These are phyloP conservation scores for Bembecia ichneumoniformis DNA, from an alignment of 2,888 invertebrate genomes.

Conservation along the genomic window DNA sequence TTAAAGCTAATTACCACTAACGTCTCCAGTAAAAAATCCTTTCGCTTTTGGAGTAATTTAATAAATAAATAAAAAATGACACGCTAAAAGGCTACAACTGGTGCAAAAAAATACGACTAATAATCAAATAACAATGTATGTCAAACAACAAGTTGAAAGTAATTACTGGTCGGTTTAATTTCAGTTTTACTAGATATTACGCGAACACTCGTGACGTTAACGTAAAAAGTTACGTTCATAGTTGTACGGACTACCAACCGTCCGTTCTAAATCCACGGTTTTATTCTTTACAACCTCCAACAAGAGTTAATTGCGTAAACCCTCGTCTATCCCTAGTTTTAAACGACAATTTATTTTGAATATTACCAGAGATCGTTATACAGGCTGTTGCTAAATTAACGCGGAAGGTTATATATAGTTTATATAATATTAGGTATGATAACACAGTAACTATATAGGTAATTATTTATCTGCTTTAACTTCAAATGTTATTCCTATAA, in stretches of 20 bases:
- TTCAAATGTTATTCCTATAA: too few species aligned
- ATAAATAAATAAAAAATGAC: too few species aligned
- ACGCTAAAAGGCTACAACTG: too few species aligned
- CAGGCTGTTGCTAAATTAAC: constrained; percentile 24
- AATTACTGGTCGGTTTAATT: background rate
- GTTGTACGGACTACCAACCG: constrained; percentile 9
- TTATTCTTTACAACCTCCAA: constrained; percentile 58
- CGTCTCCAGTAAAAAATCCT: too few species aligned
- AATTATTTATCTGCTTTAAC: too few species aligned
- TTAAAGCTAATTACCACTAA: too few species aligned
- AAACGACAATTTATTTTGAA: constrained; percentile 63
- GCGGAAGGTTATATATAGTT: background rate
- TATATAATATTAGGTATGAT: too few species aligned
- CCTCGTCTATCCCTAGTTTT: constrained; percentile 63
- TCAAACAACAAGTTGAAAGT: background rate
- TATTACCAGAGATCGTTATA: constrained; percentile 27
- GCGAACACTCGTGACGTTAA: background rate
- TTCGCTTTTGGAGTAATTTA: too few species aligned
- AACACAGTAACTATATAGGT: too few species aligned
- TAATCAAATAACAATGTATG: too few species aligned
- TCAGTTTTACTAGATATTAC: background rate
- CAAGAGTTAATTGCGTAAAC: constrained; percentile 62
- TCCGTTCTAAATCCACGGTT: constrained; percentile 45
- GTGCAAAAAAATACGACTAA: too few species aligned
- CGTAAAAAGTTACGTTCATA: constrained; percentile 30